A percentile compares a stretch with the other conserved stretches of the same genome.
phyloP scores from a whole-genome alignment of 2,797 vertebrate species.

The Macropodus opercularis region DNA sequence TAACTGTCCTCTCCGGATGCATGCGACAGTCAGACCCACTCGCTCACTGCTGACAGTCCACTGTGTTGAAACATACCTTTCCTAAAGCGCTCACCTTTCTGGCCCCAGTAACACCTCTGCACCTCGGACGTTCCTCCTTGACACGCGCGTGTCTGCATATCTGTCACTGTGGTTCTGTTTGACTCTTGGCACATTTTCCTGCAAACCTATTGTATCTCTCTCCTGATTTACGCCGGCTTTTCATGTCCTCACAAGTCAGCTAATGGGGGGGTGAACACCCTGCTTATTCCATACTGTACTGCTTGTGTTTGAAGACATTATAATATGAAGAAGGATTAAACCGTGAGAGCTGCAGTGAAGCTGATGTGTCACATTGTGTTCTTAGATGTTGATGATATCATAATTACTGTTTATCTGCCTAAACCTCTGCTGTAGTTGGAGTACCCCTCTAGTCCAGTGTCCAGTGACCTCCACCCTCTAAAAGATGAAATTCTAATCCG shows the following conservation, averaged over 20 bases:
- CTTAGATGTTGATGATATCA: neutral
- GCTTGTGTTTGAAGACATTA: constrained; percentile 10
- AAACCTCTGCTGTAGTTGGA: constrained; percentile 3
- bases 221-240: constrained; percentile 43
- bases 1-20: constrained; percentile 80
- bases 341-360: constrained; percentile 8
- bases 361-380: constrained; percentile 13
- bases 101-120: constrained; percentile 48
- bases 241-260: constrained; percentile 19
- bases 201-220: constrained; percentile 43
- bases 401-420: neutral
- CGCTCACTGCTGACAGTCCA: constrained; percentile 61
- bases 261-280: neutral
- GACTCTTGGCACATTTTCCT: constrained; percentile 36
- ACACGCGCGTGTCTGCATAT: constrained; percentile 42
- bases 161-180: constrained; percentile 44
- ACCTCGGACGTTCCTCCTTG: constrained; percentile 54
- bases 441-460: constrained; percentile 1
- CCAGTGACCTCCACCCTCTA: constrained; percentile 10
- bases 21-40: constrained; percentile 64
- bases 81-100: constrained; percentile 39
- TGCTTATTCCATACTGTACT: constrained; percentile 9
- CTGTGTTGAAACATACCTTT: constrained; percentile 47
- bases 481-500: constrained; percentile 1
- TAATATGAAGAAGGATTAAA: constrained; percentile 12